Evolutionary conservation across 2,888 invertebrate species (phyloP), one percentile per base, ranked within the genome.

Genomic region (Drosophila aldrichi): DNA sequence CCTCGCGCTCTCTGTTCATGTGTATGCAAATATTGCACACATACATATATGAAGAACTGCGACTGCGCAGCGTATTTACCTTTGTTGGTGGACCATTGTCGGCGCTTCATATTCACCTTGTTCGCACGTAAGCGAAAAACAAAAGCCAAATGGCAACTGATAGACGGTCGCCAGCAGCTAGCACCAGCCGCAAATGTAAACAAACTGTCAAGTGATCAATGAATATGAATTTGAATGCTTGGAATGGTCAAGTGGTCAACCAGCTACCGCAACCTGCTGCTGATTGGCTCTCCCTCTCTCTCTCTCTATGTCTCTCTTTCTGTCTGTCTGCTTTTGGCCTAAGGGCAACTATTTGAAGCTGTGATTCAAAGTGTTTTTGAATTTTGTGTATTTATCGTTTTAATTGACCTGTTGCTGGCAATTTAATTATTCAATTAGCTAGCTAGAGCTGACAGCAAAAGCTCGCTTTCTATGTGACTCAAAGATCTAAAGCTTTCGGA

Each of bases 91-190:
- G 58, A 9, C 34, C 14, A 54, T 40, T 63, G 25, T 58, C 36
- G 46, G 36, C 32, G 38, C 34, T 29, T 58, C 54, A 43, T 22
- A 22, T 38, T 48, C 51, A 40, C 54, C 40, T 36, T 64, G 58
- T 46, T 38, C 54, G 65, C 60, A 49, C 44, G 62, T 58, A 32
- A 66, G 66, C 65, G 66, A 51, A 38, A 60, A 48, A 74, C 74
- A 77, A 64, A 64, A 73, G 74, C 78, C 70, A 77, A 52, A 74
- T 77, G 77, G 32, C 62, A 74, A 66, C 57, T 70, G 66, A 70
- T 55, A 60, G 79, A 78, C 59, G 62, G 54, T 78, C 51, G 59
- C 59, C 65, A 78, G 36, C 78, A 58, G 60, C 36, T n/a, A 12
- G 52, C 41, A 32, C 36, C 56, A 40, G 60, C 56, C 62, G 52